Conservation (phyloP, 2,797 vertebrate genomes). For the Tolypeutes matacus region DNA sequence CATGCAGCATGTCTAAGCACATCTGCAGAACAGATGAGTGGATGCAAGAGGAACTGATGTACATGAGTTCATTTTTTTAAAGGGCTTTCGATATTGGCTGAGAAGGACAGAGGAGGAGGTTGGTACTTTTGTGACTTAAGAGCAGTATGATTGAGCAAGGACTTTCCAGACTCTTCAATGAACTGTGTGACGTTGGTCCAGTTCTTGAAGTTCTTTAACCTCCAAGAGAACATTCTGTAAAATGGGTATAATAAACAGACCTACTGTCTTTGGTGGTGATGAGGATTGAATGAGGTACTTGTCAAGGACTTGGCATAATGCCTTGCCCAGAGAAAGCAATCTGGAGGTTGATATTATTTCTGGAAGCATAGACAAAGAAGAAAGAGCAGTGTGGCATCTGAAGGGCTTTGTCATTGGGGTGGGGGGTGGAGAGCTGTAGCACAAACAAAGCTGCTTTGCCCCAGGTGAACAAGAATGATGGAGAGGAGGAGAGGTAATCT, state of each 20-base stretch:
- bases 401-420: background rate
- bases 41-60: too few relatives aligned
- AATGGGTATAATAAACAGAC: background rate
- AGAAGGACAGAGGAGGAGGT: background rate
- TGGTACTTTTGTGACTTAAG: background rate
- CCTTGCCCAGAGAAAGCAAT: background rate
- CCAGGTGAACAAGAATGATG: too few relatives aligned
- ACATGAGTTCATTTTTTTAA: background rate
- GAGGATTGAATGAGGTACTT: background rate
- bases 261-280: too few relatives aligned
- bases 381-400: background rate
- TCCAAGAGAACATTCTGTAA: background rate
- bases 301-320: background rate
- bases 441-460: background rate
- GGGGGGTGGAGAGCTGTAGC: background rate
- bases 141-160: background rate
- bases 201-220: background rate
- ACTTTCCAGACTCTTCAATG: background rate
- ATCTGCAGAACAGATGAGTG: background rate
- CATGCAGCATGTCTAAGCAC: rapidly evolving
- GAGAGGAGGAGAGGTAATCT: background rate
- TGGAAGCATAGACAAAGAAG: background rate
- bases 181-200: background rate
- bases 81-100: background rate
- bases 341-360: background rate